Percentiles rank a stretch among this genome's conserved stretches.
These are phyloP conservation scores for Myotis brandtii DNA, from an alignment of 2,113 vertebrate species.

Conservation along the genomic window DNA sequence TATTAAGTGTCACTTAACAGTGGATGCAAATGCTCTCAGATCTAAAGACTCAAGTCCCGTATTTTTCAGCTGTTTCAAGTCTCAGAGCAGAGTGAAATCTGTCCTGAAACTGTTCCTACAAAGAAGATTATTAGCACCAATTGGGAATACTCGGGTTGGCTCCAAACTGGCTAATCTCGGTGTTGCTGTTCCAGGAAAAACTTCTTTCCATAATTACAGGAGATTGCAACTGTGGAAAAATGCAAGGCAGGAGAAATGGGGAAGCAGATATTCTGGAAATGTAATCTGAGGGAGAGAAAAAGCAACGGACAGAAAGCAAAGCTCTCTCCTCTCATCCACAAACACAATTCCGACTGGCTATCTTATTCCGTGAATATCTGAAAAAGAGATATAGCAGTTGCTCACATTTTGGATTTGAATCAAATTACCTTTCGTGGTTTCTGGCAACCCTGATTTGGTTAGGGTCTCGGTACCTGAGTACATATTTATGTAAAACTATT, in stretches of 20 bases:
- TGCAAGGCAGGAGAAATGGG: neutral
- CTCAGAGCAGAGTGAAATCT: neutral
- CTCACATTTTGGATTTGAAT: neutral
- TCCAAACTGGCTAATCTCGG: conserved; percentile 66
- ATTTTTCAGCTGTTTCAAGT: conserved; percentile 65
- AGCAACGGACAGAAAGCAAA: neutral
- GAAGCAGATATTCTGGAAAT: conserved; percentile 56
- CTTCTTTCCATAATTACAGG: conserved; percentile 33
- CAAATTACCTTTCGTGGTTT: neutral
- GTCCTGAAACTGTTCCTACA: conserved; percentile 60
- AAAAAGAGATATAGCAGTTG: neutral
- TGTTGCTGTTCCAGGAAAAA: conserved; percentile 41
- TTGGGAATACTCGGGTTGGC: conserved; percentile 65
- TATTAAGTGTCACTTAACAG: conserved; percentile 66
- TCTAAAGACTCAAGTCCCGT: neutral
- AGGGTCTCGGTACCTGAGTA: neutral
- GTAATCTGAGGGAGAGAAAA: conserved; percentile 44
- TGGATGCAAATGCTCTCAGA: conserved; percentile 51
- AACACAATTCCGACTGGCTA: neutral
- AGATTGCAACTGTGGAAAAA: conserved; percentile 41
- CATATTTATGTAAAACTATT: neutral
- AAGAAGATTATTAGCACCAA: conserved; percentile 52
- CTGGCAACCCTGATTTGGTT: neutral
- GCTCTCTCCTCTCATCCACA: neutral
- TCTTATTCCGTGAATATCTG: neutral